phyloP scores from a whole-genome alignment of 2,888 invertebrate genomes.

The Onthophagus sagittarius region DNA sequence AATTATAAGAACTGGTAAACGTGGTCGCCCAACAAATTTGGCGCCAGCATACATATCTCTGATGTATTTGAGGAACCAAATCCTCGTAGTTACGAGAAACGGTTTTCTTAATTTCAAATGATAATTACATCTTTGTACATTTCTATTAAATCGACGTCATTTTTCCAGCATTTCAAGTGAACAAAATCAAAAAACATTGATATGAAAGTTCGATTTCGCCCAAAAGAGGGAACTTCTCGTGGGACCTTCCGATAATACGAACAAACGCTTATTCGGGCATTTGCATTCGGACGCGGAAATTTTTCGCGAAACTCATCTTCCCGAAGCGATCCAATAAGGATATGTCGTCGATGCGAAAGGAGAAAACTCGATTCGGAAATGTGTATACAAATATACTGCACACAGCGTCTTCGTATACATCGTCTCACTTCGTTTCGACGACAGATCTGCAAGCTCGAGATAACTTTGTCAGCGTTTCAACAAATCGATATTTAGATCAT shows the following conservation, averaged over 20 bases:
- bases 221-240: not conserved
- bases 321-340: not conserved
- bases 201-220: constrained; percentile 1
- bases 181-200: not conserved
- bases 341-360: not conserved
- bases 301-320: constrained; percentile 7
- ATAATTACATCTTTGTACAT: no score
- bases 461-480: not conserved
- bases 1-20: no score
- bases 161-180: not conserved
- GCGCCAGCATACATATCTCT: no score
- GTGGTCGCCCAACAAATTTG: no score
- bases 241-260: not conserved
- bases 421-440: not conserved
- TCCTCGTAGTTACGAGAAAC: no score
- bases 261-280: constrained; percentile 8
- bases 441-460: not conserved
- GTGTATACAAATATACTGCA: not conserved
- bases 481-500: not conserved
- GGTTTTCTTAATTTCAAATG: no score
- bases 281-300: constrained; percentile 9
- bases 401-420: not conserved
- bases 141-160: no score
- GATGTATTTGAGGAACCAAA: no score
- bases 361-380: constrained; percentile 6